Percentiles rank a stretch among this genome's conserved stretches.
Conservation (phyloP, 2,797 vertebrate species). For the Zalophus californianus region DNA sequence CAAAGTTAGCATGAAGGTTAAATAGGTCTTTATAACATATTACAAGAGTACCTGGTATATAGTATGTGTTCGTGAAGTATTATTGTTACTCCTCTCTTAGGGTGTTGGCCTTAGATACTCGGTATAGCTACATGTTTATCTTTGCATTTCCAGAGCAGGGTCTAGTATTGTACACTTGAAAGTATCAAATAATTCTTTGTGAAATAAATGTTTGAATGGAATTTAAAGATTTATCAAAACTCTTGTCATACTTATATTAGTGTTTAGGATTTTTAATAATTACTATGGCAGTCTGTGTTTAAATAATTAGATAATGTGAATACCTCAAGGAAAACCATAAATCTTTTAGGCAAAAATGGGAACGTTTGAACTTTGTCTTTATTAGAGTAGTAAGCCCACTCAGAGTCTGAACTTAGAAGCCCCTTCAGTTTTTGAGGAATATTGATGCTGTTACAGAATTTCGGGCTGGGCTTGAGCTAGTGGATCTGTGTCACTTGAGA, state of each 20-base stretch:
- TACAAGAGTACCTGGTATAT: neutral
- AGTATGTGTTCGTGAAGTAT: neutral
- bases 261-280: slow-evolving; percentile 34
- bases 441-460: neutral
- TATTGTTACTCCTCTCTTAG: neutral
- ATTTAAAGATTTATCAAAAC: neutral
- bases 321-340: slow-evolving; percentile 2
- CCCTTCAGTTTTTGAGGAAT: slow-evolving; percentile 1
- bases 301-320: neutral
- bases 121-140: neutral
- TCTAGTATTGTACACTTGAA: neutral
- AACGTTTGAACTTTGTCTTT: neutral
- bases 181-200: slow-evolving; percentile 1
- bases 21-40: neutral
- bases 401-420: neutral
- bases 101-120: neutral
- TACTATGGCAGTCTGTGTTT: neutral
- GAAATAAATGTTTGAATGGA: slow-evolving; percentile 42
- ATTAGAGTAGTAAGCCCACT: neutral
- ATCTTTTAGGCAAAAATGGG: slow-evolving; percentile 21
- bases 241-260: neutral
- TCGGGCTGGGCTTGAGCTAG: neutral
- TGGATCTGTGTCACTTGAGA: neutral
- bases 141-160: slow-evolving; percentile 13
- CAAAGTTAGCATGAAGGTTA: neutral